Percentiles rank a stretch among this genome's conserved stretches.
phyloP scores from a whole-genome alignment of 2,113 vertebrate species.

The Miniopterus natalensis region DNA sequence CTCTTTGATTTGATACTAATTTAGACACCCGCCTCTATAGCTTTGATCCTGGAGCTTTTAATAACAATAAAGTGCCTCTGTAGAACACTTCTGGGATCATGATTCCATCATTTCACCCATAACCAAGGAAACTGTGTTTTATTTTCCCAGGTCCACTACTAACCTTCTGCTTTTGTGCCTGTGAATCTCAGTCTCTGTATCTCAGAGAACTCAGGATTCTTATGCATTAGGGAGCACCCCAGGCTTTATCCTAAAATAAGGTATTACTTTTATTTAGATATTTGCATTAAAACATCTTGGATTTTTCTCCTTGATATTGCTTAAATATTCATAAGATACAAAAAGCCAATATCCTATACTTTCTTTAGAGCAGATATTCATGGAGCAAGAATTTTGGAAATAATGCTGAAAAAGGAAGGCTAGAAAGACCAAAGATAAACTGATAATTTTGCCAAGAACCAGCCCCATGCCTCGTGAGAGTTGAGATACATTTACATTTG shows the following conservation, averaged over 20 bases:
- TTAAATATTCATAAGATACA: constrained; percentile 75
- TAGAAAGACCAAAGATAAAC: constrained; percentile 67
- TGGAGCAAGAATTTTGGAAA: constrained; percentile 58
- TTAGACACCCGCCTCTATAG: background rate
- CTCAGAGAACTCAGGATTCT: background rate
- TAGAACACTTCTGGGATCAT: background rate
- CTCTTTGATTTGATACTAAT: background rate
- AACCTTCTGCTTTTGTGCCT: background rate
- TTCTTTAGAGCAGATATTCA: constrained; percentile 60
- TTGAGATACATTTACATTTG: constrained; percentile 69
- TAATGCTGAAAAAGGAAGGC: constrained; percentile 32
- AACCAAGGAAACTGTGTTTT: background rate
- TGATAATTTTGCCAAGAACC: constrained; percentile 47
- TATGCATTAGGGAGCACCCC: background rate
- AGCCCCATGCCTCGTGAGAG: constrained; percentile 40
- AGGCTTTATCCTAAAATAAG: constrained; percentile 46
- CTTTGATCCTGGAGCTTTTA: background rate
- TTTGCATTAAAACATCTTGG: constrained; percentile 53
- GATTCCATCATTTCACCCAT: background rate
- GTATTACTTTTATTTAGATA: constrained; percentile 48
- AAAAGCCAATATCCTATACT: constrained; percentile 27
- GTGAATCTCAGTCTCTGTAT: background rate
- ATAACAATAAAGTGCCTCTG: background rate
- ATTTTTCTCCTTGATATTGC: constrained; percentile 26
- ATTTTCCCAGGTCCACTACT: background rate